These are phyloP conservation scores for Engystomops pustulosus DNA, from an alignment of 2,113 vertebrate species.

Conservation along the genomic window DNA sequence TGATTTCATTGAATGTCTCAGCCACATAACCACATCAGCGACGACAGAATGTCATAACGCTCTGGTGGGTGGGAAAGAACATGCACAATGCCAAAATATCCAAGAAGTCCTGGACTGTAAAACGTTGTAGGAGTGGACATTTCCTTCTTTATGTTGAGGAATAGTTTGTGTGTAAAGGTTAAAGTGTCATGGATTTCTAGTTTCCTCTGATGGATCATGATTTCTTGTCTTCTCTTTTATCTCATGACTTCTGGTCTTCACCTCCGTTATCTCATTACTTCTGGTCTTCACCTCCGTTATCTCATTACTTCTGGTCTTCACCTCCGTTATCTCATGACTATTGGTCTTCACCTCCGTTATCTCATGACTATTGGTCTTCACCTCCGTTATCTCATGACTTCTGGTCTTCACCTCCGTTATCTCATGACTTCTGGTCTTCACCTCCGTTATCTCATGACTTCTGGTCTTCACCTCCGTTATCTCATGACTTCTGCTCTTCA, in stretches of 20 bases:
- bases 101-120: too few relatives aligned
- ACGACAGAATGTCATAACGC: too few relatives aligned
- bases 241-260: not conserved
- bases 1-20: conserved; percentile 83
- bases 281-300: not conserved
- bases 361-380: not conserved
- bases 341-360: not conserved
- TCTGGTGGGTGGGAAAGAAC: too few relatives aligned
- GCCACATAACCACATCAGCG: conserved; percentile 52
- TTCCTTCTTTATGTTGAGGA: not conserved
- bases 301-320: not conserved
- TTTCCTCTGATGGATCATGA: not conserved
- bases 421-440: not conserved
- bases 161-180: too few relatives aligned
- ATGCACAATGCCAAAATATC: too few relatives aligned
- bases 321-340: not conserved
- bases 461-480: not conserved
- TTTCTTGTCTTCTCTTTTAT: not conserved
- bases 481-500: not conserved
- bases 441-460: not conserved
- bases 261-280: not conserved
- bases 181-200: not conserved
- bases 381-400: too few relatives aligned
- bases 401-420: not conserved
- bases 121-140: not conserved